Evolutionary conservation across 2,113 vertebrate species (phyloP), one percentile per base, ranked within the genome.

Genomic region (Gymnobelideus leadbeateri): DNA sequence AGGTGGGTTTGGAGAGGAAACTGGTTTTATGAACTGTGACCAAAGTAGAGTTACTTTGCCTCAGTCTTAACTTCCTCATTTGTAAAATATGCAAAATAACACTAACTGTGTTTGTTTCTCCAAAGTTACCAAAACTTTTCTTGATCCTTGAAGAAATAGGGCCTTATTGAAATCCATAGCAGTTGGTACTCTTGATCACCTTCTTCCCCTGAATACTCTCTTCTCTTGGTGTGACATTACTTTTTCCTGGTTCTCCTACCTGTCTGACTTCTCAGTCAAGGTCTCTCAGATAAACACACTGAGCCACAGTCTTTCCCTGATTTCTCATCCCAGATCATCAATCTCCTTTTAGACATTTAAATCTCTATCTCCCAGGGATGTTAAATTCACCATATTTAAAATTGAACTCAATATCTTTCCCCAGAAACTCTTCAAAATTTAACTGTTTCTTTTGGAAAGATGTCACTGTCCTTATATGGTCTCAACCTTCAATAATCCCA

Each of bases 221-320:
- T 68, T 68, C 12, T 68, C 9, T 68, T 31, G 10, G 61, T 37
- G 31, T 12, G 4, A 68, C 14, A 37, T 68, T 68, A 57, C 53
- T 68, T 68, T 68, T 68, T 37, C 12, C 61, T 68, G 61, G 3
- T 68, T 37, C 11, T 37, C 28, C 25, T 26, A 55, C 61, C 31
- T 61, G 28, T 31, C 26, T 16, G 31, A 37, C 31, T 68, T 68
- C 31, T 68, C 28, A 37, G 1, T 68, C 11, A 68, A 12, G 1
- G 21, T 68, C 28, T 61, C 28, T 28, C 52, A 49, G 43, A 9
- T 90, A 8, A 19, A 19, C 2, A 51, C 14, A 19, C 11, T 11
- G 5, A 9, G 1, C 0, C 16, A 11, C 68, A 10, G 12, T 0
- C 12, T 21, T 0, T 2, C 43, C 5, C 47, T 91, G 26, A 77